These are phyloP conservation scores for Aproaerema taeniolella DNA, from an alignment of 2,888 invertebrate species.

Conservation along the genomic window DNA sequence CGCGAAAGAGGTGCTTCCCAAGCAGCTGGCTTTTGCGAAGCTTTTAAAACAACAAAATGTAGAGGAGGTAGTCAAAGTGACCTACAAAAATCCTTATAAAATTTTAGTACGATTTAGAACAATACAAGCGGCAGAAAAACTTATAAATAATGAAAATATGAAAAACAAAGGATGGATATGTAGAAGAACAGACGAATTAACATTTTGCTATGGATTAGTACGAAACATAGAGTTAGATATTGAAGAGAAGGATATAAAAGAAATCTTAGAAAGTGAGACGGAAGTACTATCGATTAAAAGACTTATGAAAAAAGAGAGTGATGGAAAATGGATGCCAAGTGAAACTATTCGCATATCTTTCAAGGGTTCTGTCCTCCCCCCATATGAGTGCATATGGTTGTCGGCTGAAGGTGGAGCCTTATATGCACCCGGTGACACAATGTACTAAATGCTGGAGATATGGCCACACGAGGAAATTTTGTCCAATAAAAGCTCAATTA, in stretches of 20 bases:
- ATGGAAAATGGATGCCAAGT: background rate
- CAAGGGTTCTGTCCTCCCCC: background rate
- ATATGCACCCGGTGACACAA: background rate
- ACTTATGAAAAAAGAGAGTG: background rate
- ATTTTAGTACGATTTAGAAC: background rate
- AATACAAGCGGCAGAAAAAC: background rate
- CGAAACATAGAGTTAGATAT: background rate
- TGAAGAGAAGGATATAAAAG: background rate
- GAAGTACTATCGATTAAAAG: background rate
- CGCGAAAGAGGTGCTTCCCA: background rate
- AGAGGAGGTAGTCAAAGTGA: background rate
- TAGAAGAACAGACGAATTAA: background rate
- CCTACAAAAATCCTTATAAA: background rate
- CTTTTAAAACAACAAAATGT: background rate
- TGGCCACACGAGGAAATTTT: background rate
- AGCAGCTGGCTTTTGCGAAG: background rate
- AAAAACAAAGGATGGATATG: background rate
- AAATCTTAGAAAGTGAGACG: background rate
- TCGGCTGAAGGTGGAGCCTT: background rate
- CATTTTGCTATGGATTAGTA: background rate
- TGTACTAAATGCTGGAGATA: conserved; percentile 1
- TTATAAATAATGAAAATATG: background rate
- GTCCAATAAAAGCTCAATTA: background rate
- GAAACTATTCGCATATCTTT: background rate
- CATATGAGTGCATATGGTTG: background rate